Conservation (phyloP, 1,140 invertebrate species). For the Lethrus apterus region DNA sequence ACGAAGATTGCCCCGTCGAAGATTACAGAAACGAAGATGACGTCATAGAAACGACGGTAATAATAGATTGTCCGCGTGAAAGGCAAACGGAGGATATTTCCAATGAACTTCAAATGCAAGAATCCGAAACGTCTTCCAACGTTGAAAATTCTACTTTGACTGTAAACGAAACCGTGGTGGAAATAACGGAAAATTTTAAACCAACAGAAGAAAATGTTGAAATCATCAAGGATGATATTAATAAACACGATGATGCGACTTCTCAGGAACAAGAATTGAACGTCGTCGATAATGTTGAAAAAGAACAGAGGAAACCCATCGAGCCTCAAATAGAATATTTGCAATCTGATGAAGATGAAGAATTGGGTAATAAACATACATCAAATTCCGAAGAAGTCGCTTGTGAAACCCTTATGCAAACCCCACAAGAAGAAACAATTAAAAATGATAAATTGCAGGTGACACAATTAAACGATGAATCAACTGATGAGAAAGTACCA, state of each 20-base stretch:
- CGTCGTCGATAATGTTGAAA: no score
- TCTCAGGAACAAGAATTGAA: no score
- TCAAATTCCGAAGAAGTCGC: background rate
- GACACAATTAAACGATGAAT: no score
- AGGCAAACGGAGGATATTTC: background rate
- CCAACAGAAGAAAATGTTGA: conserved; percentile 1
- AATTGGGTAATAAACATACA: conserved; percentile 4
- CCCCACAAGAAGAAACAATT: no score
- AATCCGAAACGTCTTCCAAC: background rate
- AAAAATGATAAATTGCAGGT: no score
- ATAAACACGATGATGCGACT: background rate
- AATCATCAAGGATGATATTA: background rate
- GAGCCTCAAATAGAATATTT: no score
- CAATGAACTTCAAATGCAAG: background rate
- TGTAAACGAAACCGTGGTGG: conserved; percentile 17
- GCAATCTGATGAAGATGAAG: background rate
- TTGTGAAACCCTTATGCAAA: background rate
- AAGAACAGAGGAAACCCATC: no score
- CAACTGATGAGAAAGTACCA: no score
- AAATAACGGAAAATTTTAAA: background rate
- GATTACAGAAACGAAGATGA: background rate
- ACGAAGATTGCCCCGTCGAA: conserved; percentile 1
- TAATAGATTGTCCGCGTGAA: background rate
- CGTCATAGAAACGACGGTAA: background rate
- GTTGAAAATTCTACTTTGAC: conserved; percentile 5